Base-by-base conservation (phyloP, 2,797 vertebrate genomes). In the Rhabdomys pumilio region DNA sequence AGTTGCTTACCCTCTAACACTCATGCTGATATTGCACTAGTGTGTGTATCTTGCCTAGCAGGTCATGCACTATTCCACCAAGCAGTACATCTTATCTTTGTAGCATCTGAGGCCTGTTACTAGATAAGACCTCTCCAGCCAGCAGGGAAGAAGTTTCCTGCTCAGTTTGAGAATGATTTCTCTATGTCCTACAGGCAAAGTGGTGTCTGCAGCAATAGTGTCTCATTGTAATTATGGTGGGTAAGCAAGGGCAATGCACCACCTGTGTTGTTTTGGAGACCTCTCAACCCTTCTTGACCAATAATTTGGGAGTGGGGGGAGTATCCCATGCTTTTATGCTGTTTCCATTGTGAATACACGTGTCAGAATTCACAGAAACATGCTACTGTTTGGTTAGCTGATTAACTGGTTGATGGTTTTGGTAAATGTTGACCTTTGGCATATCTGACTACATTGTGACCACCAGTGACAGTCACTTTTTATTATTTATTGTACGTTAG, bases 341-440 rank as follows among this genome's bases (percentile, higher is more conserved):
- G n/a, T 85, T 96, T 87, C 67, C 10, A 92, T 9, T 61, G 2
- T 85, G 34, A 31, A 53, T 19, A 26, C 34, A 38, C 38, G 84
- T 59, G 34, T 94, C n/a, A 82, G 92, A 94, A 89, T 34, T 77
- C 50, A 95, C 50, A 22, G 69, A 97, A 73, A 57, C 79, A 87
- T 83, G 61, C 31, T 72, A 79, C 69, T 90, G 1, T 44, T 93
- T 93, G 20, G 12, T 41, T 89, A 47, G 6, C 14, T 90, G 85
- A 57, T 72, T 90, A 79, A 59, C 6, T 81, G 63, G 3, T 24
- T 67, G 44, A 63, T 31, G 50, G 11, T 50, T 50, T 1, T 11
- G 63, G 59, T 63, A 89, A 76, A 80, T 72, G 73, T 44, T 89
- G 90, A 50, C 29, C 75, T 86, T 82, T 95, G 59, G 83, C 47